phyloP scores from a whole-genome alignment of 2,888 invertebrate genomes.

The Anagyrus pseudococci region DNA sequence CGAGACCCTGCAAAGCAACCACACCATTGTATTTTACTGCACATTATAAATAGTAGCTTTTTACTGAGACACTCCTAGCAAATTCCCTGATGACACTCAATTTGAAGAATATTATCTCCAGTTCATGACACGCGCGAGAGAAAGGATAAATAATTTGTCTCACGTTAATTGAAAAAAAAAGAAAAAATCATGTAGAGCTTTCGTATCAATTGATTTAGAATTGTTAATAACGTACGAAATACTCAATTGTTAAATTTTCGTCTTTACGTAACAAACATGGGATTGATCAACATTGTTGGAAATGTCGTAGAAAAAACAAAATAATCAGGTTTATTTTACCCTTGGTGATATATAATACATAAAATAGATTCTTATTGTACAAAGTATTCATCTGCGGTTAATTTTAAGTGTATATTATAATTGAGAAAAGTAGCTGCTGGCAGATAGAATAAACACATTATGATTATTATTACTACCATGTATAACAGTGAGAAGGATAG shows the following conservation, averaged over 20 bases:
- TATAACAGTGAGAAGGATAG: constrained; percentile 30
- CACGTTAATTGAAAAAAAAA: no score
- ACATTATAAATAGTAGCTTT: constrained; percentile 49
- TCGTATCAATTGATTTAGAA: no score
- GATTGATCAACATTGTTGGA: no score
- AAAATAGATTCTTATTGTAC: constrained; percentile 31
- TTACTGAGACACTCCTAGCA: constrained; percentile 13
- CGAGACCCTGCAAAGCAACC: constrained; percentile 49
- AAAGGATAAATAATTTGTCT: no score
- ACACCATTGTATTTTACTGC: constrained; percentile 58
- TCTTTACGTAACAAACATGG: no score
- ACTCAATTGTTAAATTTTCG: no score
- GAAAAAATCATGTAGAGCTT: no score
- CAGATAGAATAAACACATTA: constrained; percentile 35
- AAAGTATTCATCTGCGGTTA: constrained; percentile 35
- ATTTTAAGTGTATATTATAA: constrained; percentile 33
- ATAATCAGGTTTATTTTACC: constrained; percentile 13
- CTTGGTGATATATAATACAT: constrained; percentile 30
- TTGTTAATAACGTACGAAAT: no score
- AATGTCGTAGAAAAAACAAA: constrained; percentile 4
- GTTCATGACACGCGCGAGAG: no score
- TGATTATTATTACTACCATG: constrained; percentile 23
- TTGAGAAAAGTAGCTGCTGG: constrained; percentile 32
- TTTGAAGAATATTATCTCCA: constrained; percentile 17
- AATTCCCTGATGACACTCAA: constrained; percentile 13